Conservation (phyloP, 2,113 vertebrate genomes). For the Menidia beryllina region DNA sequence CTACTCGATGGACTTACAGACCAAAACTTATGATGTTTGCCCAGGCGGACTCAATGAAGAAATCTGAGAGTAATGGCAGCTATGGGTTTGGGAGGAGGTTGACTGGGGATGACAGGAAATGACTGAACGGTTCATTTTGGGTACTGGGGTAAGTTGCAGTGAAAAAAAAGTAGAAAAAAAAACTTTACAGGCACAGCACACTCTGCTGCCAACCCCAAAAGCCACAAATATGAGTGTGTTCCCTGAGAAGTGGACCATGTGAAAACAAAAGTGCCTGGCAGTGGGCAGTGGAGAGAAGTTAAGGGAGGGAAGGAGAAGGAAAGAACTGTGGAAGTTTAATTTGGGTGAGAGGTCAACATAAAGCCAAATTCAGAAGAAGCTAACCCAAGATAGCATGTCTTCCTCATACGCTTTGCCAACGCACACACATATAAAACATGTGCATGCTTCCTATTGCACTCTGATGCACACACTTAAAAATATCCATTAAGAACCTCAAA, state of each 20-base stretch:
- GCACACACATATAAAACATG: slow-evolving; percentile 26
- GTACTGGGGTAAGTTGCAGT: slow-evolving; percentile 72
- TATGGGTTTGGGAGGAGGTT: slow-evolving; percentile 46
- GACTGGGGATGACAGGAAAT: slow-evolving; percentile 71
- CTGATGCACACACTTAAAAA: slow-evolving; percentile 16
- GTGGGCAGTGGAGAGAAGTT: slow-evolving; percentile 64
- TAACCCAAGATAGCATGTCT: slow-evolving; percentile 40
- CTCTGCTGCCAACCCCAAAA: slow-evolving; percentile 78
- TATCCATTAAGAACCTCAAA: slow-evolving; percentile 11
- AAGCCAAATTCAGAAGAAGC: slow-evolving; percentile 62
- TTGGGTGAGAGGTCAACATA: slow-evolving; percentile 79
- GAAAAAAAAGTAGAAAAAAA: slow-evolving; percentile 51
- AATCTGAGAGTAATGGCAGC: slow-evolving; percentile 65
- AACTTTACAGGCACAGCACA: slow-evolving; percentile 74
- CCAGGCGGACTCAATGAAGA: slow-evolving; percentile 33
- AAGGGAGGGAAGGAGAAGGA: slow-evolving; percentile 63
- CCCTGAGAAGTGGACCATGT: slow-evolving; percentile 80
- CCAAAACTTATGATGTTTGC: slow-evolving; percentile 29
- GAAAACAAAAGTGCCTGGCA: slow-evolving; percentile 81
- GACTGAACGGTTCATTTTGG: slow-evolving; percentile 76
- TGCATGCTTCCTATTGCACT: not conserved
- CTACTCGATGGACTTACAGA: slow-evolving; percentile 23
- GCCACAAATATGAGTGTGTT: slow-evolving; percentile 84
- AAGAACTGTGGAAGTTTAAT: slow-evolving; percentile 75
- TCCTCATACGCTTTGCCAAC: slow-evolving; percentile 57